A percentile compares a stretch with the other conserved stretches of the same genome.
phyloP scores from a whole-genome alignment of 2,888 invertebrate genomes.

The Eueremaeus valkanovi region DNA sequence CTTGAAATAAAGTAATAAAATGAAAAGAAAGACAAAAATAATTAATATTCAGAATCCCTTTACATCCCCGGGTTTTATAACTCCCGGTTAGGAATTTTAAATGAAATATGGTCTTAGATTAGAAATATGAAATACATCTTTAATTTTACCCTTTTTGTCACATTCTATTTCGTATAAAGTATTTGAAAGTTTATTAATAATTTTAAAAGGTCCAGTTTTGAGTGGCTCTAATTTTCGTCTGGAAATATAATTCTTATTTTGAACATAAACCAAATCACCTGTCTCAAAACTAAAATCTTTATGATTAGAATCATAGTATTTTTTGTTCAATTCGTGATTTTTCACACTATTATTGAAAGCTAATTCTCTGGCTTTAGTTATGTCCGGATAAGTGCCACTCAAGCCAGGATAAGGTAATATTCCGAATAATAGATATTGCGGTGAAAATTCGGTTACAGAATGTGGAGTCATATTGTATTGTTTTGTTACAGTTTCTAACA shows the following conservation, averaged over 20 bases:
- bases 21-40: no score
- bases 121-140: constrained; percentile 5
- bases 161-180: neutral
- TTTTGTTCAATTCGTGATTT: constrained; percentile 14
- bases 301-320: neutral
- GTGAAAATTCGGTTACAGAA: constrained; percentile 11
- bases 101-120: neutral
- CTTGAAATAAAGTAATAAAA: no score
- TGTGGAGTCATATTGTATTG: constrained; percentile 30
- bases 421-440: constrained; percentile 18
- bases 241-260: neutral
- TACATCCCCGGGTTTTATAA: neutral
- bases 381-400: neutral
- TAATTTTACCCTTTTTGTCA: constrained; percentile 18
- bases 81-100: neutral
- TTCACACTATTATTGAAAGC: neutral
- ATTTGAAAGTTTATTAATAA: neutral
- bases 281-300: neutral
- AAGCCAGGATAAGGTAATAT: neutral
- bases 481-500: neutral
- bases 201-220: constrained; percentile 9
- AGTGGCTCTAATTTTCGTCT: constrained; percentile 11
- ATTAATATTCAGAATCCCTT: no score
- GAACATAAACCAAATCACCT: constrained; percentile 18
- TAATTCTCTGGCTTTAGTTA: neutral